These are phyloP conservation scores for Rotaria magnacalcarata DNA, from an alignment of 2,888 invertebrate genomes.

Conservation along the genomic window DNA sequence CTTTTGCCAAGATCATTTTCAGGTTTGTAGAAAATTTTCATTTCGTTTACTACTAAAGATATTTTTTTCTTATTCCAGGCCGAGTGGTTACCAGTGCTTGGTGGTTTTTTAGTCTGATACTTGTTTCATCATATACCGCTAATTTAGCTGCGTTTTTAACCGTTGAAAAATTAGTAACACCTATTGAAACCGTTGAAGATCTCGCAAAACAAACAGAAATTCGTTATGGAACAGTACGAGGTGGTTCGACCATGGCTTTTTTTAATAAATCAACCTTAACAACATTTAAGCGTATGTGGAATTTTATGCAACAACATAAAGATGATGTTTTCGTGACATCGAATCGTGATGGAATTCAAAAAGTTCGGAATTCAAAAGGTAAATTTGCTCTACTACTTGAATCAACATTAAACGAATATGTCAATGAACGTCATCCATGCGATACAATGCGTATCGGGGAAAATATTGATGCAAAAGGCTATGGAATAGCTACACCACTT, in stretches of 20 bases:
- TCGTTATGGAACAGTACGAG: conserved; percentile 85
- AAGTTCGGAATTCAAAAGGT: conserved; percentile 30
- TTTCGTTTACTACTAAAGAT: too few relatives aligned
- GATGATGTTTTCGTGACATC: conserved; percentile 40
- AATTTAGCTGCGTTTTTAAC: conserved; percentile 60
- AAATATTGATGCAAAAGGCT: conserved; percentile 75
- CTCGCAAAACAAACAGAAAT: conserved; percentile 91
- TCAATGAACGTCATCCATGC: conserved; percentile 81
- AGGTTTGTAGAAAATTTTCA: conserved; percentile 6
- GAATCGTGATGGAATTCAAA: conserved; percentile 43
- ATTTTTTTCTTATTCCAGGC: not conserved
- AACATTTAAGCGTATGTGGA: conserved; percentile 62
- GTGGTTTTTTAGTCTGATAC: conserved; percentile 61
- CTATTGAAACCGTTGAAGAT: conserved; percentile 90
- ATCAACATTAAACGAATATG: conserved; percentile 65
- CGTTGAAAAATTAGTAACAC: conserved; percentile 61
- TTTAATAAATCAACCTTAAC: conserved; percentile 62
- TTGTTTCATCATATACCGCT: conserved; percentile 59
- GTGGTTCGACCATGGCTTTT: conserved; percentile 87
- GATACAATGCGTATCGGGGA: conserved; percentile 72
- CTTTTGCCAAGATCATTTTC: conserved; percentile 46
- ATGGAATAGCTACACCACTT: conserved; percentile 86
- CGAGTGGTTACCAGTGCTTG: conserved; percentile 59
- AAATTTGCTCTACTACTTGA: not conserved
- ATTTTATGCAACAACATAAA: conserved; percentile 53